Percentiles rank a stretch among this genome's conserved stretches.
Conservation (phyloP, 30 jellyfish, hydroid and myxozoan species). For the Mastigias papua region DNA sequence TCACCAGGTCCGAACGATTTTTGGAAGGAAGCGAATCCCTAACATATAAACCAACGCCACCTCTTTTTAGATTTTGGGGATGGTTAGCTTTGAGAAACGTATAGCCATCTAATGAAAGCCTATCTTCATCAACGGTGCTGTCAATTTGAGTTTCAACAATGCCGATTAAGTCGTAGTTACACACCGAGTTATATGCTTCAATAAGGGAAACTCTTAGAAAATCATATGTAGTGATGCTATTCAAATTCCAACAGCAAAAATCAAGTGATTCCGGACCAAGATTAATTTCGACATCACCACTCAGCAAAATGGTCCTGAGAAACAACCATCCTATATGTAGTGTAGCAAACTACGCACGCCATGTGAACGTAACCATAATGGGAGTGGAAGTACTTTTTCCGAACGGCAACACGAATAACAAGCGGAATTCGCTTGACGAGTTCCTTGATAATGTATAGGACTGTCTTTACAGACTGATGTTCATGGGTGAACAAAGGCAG, state of each 20-base stretch:
- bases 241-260: conserved; percentile 63
- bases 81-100: not conserved
- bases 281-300: no score
- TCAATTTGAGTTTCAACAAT: conserved; percentile 10
- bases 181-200: conserved; percentile 40
- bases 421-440: no score
- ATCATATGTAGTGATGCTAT: conserved; percentile 65
- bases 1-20: conserved; percentile 28
- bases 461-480: no score
- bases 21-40: conserved; percentile 34
- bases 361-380: no score
- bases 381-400: no score
- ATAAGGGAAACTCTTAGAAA: conserved; percentile 34
- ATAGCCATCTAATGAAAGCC: conserved; percentile 19
- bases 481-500: no score
- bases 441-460: no score
- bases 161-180: conserved; percentile 1
- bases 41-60: conserved; percentile 43
- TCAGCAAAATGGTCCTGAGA: no score
- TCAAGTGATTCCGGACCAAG: no score
- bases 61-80: not conserved
- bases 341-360: no score
- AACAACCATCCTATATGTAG: no score
- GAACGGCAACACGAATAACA: no score
- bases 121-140: conserved; percentile 32